Conservation (phyloP, 2,113 vertebrate species). For the Dasyprocta punctata region DNA sequence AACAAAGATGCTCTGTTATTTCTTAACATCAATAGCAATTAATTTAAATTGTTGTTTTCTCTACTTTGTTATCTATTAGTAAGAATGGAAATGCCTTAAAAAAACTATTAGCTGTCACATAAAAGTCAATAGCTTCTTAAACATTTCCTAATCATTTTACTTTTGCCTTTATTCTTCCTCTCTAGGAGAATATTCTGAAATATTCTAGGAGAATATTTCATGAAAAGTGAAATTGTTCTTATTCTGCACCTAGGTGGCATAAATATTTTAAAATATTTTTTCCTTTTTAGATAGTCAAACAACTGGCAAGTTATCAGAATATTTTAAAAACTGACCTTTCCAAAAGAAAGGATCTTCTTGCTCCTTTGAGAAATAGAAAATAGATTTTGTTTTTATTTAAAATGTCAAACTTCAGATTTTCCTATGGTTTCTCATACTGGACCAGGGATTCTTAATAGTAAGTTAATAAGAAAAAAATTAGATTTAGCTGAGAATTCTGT, state of each 20-base stretch:
- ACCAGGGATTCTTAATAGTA: neutral
- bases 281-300: neutral
- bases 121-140: neutral
- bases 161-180: neutral
- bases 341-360: neutral
- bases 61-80: neutral
- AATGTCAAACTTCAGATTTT: slow-evolving; percentile 23
- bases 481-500: neutral
- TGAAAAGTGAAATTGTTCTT: neutral
- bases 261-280: slow-evolving; percentile 34
- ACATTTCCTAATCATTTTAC: neutral
- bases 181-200: neutral
- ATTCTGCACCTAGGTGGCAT: neutral
- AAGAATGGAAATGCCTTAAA: neutral
- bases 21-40: neutral
- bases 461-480: slow-evolving; percentile 47
- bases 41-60: neutral
- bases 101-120: neutral
- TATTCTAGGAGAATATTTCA: neutral
- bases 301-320: slow-evolving; percentile 25
- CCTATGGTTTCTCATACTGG: neutral
- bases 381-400: slow-evolving; percentile 45
- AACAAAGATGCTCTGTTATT: neutral
- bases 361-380: slow-evolving; percentile 4
- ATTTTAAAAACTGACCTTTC: slow-evolving; percentile 42